These are phyloP conservation scores for Eupeodes luniger DNA, from an alignment of 2,888 invertebrate species.

Conservation along the genomic window DNA sequence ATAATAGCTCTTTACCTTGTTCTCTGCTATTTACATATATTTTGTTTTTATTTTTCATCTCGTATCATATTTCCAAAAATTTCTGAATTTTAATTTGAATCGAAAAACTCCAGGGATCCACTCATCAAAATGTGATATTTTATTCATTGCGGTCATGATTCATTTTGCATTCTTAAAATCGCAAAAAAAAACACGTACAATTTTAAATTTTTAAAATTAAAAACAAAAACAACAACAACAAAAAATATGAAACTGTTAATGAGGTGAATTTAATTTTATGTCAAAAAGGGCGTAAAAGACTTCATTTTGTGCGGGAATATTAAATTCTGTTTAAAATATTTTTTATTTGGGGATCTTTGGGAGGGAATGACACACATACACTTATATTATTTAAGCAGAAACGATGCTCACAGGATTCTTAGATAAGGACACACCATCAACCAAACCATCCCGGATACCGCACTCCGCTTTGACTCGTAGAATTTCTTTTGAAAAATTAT, in stretches of 20 bases:
- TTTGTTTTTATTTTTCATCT: conserved; percentile 2
- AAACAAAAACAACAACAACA: background rate
- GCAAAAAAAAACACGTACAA: conserved; percentile 36
- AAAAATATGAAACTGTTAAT: conserved; percentile 50
- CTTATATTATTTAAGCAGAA: conserved; percentile 16
- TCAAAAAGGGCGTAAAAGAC: conserved; percentile 55
- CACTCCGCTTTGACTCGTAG: too few species aligned
- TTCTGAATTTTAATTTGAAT: conserved; percentile 56
- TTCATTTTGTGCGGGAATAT: conserved; percentile 43
- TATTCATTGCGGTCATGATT: conserved; percentile 64
- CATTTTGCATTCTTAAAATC: conserved; percentile 66
- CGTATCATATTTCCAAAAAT: conserved; percentile 14
- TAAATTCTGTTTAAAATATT: conserved; percentile 1
- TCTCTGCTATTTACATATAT: background rate
- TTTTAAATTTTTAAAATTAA: conserved; percentile 3
- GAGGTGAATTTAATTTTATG: conserved; percentile 67
- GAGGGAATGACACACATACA: conserved; percentile 20
- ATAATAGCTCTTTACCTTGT: background rate
- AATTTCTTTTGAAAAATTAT: conserved; percentile 15
- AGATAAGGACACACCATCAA: background rate
- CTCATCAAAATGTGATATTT: conserved; percentile 50
- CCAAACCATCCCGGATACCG: background rate
- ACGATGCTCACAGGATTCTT: too few species aligned
- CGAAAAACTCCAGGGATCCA: conserved; percentile 1
- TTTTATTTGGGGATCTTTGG: background rate